Percentiles rank a stretch among this genome's conserved stretches.
These are phyloP conservation scores for Cecropterus lyciades DNA, from an alignment of 1,140 invertebrate genomes.

Conservation along the genomic window DNA sequence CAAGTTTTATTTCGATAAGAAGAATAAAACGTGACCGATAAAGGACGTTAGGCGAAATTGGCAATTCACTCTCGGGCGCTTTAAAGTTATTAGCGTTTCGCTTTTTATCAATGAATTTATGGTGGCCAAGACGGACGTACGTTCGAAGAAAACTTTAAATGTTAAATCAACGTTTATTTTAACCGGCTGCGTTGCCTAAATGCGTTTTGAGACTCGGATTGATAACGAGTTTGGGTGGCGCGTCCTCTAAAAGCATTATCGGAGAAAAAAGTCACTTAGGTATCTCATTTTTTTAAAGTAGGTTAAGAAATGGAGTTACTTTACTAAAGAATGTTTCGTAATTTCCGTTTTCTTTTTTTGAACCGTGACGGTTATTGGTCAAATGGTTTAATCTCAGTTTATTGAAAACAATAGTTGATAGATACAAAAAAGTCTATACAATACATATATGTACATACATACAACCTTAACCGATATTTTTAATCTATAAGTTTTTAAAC, in stretches of 20 bases:
- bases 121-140: conserved; percentile 52
- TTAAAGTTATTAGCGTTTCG: conserved; percentile 70
- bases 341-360: conserved; percentile 10
- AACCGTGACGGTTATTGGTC: neutral
- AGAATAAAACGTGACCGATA: conserved; percentile 29
- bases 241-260: conserved; percentile 64
- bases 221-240: conserved; percentile 76
- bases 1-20: neutral
- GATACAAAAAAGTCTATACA: too few relatives aligned
- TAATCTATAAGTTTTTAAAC: too few relatives aligned
- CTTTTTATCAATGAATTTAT: conserved; percentile 77
- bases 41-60: conserved; percentile 44
- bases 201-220: conserved; percentile 64
- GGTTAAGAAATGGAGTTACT: conserved; percentile 41
- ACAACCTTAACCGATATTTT: too few relatives aligned
- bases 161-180: conserved; percentile 69
- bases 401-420: neutral
- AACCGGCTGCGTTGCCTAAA: conserved; percentile 65
- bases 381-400: neutral
- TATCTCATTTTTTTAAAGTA: conserved; percentile 40
- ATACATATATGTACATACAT: too few relatives aligned
- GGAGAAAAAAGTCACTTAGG: conserved; percentile 47
- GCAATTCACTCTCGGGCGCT: conserved; percentile 50
- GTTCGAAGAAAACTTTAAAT: conserved; percentile 64
- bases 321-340: conserved; percentile 29